A percentile compares a stretch with the other conserved stretches of the same genome.
Evolutionary conservation across 2,113 vertebrate species (phyloP).

Genomic region (Rhodinocichla rosea): DNA sequence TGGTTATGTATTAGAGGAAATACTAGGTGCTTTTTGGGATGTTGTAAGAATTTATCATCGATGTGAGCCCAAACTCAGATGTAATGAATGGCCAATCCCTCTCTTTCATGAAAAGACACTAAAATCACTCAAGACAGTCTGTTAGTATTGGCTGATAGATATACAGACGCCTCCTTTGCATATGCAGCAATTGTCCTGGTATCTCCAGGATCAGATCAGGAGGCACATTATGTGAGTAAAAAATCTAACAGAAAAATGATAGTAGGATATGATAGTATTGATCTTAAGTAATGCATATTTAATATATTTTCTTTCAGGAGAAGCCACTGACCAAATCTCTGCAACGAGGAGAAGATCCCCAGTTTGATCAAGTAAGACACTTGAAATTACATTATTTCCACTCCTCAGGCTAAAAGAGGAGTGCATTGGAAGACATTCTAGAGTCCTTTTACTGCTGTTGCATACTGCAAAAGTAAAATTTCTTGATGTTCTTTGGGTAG

Average conservation of each 20-base stretch:
- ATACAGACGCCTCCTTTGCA: neutral
- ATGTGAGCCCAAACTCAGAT: neutral
- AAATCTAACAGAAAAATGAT: neutral
- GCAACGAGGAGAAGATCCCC: conserved; percentile 94
- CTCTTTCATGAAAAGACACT: neutral
- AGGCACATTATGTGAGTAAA: neutral
- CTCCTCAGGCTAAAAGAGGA: neutral
- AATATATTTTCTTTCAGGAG: conserved; percentile 78
- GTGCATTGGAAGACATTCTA: neutral
- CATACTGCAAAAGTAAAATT: neutral
- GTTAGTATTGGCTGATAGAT: neutral
- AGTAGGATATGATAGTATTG: neutral
- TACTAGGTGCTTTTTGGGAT: neutral
- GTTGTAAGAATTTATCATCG: neutral
- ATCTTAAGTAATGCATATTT: neutral
- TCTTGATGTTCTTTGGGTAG: neutral
- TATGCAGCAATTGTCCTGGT: neutral
- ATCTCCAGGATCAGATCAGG: neutral
- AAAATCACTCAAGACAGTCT: neutral
- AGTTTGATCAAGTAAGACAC: conserved; percentile 95
- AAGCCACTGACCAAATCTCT: conserved; percentile 96
- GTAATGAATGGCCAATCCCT: neutral
- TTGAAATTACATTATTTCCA: neutral
- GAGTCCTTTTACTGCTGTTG: neutral
- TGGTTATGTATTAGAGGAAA: neutral